Evolutionary conservation across 37 sponge, comb jelly and placozoan species (phyloP).

Genomic region (Oscarella lobularis): DNA sequence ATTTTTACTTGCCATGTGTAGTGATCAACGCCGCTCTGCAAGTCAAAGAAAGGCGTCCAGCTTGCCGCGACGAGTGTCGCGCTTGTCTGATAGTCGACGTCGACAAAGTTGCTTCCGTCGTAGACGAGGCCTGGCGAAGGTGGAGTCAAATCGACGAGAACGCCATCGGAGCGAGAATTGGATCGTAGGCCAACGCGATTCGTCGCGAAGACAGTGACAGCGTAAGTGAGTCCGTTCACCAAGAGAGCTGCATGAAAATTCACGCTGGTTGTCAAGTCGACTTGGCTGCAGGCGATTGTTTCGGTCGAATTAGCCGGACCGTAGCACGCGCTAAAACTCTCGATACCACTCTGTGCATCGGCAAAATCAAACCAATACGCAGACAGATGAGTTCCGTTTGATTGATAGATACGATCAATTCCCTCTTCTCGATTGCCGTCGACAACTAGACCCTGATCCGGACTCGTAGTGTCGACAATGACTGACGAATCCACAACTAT

Average conservation of each 20-base stretch:
- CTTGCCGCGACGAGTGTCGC: neutral
- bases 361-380: neutral
- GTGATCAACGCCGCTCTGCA: neutral
- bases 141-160: neutral
- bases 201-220: neutral
- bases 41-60: neutral
- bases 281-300: neutral
- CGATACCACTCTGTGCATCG: neutral
- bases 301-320: neutral
- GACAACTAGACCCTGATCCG: neutral
- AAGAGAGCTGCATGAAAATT: no score
- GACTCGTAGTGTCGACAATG: neutral
- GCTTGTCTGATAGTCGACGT: neutral
- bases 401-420: neutral
- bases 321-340: neutral
- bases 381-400: neutral
- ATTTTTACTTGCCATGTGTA: neutral
- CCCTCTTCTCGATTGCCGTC: neutral
- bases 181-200: neutral
- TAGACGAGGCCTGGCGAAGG: neutral
- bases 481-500: neutral
- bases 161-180: neutral
- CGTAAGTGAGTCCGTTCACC: neutral
- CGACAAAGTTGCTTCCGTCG: conserved; percentile 1
- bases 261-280: neutral